phyloP scores from a whole-genome alignment of 2,888 invertebrate species.

The Pharmacophagus antenor region DNA sequence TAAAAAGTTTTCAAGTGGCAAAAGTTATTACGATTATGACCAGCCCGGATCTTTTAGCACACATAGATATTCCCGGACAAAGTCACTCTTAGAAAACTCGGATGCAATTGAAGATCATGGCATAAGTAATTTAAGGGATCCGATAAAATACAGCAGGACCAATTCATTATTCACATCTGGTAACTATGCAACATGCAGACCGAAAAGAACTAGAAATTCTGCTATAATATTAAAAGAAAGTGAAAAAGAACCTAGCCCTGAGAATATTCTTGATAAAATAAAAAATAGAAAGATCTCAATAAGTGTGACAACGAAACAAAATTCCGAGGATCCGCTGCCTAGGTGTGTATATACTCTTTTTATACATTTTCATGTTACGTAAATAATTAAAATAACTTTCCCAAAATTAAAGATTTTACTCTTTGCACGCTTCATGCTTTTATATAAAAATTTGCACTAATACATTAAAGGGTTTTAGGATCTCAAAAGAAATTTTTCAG shows the following conservation, averaged over 20 bases:
- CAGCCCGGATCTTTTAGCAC: slow-evolving; percentile 64
- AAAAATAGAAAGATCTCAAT: slow-evolving; percentile 75
- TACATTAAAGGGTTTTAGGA: slow-evolving; percentile 63
- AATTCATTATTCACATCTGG: slow-evolving; percentile 75
- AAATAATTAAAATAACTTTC: slow-evolving; percentile 76
- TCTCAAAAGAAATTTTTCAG: slow-evolving; percentile 36
- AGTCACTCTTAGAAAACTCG: slow-evolving; percentile 68
- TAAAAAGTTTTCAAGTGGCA: slow-evolving; percentile 64
- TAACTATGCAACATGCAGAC: slow-evolving; percentile 75
- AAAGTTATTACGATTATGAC: slow-evolving; percentile 69
- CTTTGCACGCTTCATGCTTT: slow-evolving; percentile 79
- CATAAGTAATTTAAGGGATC: slow-evolving; percentile 57
- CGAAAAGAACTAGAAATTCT: slow-evolving; percentile 72
- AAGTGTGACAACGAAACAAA: slow-evolving; percentile 73
- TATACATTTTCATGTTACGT: slow-evolving; percentile 59
- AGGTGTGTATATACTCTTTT: slow-evolving; percentile 71
- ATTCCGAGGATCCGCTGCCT: slow-evolving; percentile 63
- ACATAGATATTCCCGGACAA: slow-evolving; percentile 69
- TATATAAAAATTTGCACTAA: slow-evolving; percentile 74
- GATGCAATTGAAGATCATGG: slow-evolving; percentile 59
- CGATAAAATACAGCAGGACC: slow-evolving; percentile 69
- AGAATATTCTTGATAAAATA: slow-evolving; percentile 76
- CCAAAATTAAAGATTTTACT: slow-evolving; percentile 65
- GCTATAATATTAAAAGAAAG: slow-evolving; percentile 76
- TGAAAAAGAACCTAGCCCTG: slow-evolving; percentile 75